Base-by-base conservation (phyloP, 2,888 invertebrate genomes). In the Aplocera efformata region DNA sequence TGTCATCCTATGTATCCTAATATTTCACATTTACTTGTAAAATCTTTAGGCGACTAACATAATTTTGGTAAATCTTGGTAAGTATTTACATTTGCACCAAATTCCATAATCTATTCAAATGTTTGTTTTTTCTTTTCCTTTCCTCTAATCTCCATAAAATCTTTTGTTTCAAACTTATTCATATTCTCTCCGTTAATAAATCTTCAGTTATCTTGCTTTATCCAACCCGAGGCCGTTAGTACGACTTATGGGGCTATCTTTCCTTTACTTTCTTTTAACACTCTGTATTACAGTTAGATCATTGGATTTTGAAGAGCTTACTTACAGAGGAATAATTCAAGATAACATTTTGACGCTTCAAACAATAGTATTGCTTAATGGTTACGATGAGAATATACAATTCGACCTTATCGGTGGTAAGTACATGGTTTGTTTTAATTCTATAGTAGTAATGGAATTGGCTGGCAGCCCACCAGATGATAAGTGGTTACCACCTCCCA, bases 351-450 rank as follows among this genome's bases (percentile, higher is more conserved):
- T 82, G 29, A 44, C 28, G n/a, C 49, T 76, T 13, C 57, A 58
- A 35, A 48, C 58, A 6, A 75, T 83, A 46, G 29, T 50, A 8
- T 49, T 82, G 33, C 58, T 39, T 25, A 43, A 52, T 23, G 81
- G 76, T 1, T 77, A 70, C 32, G 62, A 61, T 20, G 53, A 60
- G 7, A 65, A 64, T 31, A 70, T 83, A 1, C 25, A 4, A 7
- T 79, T 75, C 42, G 28, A 31, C 3, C 54, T 80, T 10, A 48
- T 41, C 31, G 82, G 81, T 32, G 79, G 85, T 84, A 54, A 70
- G 72, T 30, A 20, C 61, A 21, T 22, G n/a, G n/a, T n/a, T n/a
- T n/a, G n/a, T n/a, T n/a, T n/a, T n/a, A n/a, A n/a, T n/a, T n/a
- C n/a, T n/a, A n/a, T n/a, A n/a, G n/a, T n/a, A n/a, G n/a, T n/a